Evolutionary conservation across 2,888 invertebrate genomes (phyloP).

Genomic region (Melanotus villosus): DNA sequence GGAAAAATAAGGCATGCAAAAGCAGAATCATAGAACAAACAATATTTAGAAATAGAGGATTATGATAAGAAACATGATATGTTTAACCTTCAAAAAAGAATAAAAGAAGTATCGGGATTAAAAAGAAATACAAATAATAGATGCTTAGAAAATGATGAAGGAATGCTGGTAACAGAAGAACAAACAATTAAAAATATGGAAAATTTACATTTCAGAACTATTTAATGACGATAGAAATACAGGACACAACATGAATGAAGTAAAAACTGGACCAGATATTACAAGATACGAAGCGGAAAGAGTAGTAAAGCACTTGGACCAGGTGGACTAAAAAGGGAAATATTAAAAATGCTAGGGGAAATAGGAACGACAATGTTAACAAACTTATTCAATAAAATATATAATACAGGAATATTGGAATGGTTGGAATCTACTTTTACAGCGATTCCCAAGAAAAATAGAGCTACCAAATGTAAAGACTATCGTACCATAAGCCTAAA

Average conservation of each 20-base stretch:
- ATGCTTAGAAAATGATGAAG: not conserved
- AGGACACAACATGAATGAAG: too few relatives aligned
- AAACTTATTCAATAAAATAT: too few relatives aligned
- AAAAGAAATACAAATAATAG: too few relatives aligned
- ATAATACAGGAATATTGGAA: constrained; percentile 3
- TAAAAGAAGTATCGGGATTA: too few relatives aligned
- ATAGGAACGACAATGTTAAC: constrained; percentile 17
- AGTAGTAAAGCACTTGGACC: constrained; percentile 12
- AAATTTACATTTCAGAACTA: not conserved
- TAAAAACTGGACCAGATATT: constrained; percentile 19
- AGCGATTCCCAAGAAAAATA: constrained; percentile 16
- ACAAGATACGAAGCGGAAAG: constrained; percentile 21
- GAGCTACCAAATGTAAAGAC: constrained; percentile 18
- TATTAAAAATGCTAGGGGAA: constrained; percentile 19
- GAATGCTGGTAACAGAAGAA: not conserved
- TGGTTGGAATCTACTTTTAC: constrained; percentile 23
- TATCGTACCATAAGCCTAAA: too few relatives aligned
- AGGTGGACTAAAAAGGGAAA: constrained; percentile 21
- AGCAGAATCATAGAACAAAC: not conserved
- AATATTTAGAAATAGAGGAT: not conserved
- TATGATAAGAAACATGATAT: too few relatives aligned
- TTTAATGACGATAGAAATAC: not conserved
- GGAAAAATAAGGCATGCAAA: too few relatives aligned
- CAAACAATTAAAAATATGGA: not conserved
- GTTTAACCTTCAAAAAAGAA: too few relatives aligned